Evolutionary conservation across 2,888 invertebrate genomes (phyloP).

Genomic region (Drosophila siamana): DNA sequence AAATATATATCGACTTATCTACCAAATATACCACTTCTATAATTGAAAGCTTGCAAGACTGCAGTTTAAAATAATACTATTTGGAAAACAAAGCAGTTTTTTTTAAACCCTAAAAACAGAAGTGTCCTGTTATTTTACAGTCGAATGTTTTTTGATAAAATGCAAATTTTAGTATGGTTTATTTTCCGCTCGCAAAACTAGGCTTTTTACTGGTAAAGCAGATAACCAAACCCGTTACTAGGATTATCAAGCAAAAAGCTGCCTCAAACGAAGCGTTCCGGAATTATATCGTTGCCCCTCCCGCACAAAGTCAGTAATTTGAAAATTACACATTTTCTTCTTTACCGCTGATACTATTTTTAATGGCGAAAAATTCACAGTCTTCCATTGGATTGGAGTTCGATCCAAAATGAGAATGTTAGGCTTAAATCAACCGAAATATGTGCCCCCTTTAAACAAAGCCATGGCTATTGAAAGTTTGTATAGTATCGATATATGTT

Average conservation of each 20-base stretch:
- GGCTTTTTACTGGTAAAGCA: slow-evolving; percentile 51
- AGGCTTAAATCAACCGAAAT: slow-evolving; percentile 55
- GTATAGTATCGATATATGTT: too few relatives aligned
- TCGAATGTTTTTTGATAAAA: neutral
- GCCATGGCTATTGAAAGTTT: slow-evolving; percentile 62
- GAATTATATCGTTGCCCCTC: slow-evolving; percentile 46
- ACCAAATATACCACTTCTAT: neutral
- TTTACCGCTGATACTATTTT: neutral
- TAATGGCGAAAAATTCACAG: slow-evolving; percentile 16
- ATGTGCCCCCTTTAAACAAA: slow-evolving; percentile 52
- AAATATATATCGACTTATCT: too few relatives aligned
- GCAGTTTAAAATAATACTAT: too few relatives aligned
- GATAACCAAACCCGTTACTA: slow-evolving; percentile 57
- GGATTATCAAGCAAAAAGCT: slow-evolving; percentile 41
- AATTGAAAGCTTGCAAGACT: too few relatives aligned
- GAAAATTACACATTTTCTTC: neutral
- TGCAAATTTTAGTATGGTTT: slow-evolving; percentile 42
- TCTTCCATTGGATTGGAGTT: slow-evolving; percentile 60
- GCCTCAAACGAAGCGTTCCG: slow-evolving; percentile 32
- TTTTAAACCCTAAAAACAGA: too few relatives aligned
- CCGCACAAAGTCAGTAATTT: slow-evolving; percentile 55
- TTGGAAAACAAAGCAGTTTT: neutral
- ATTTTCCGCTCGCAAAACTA: slow-evolving; percentile 60
- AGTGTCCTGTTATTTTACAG: neutral
- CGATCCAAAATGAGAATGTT: slow-evolving; percentile 65